Percentiles rank a stretch among this genome's conserved stretches.
Conservation (phyloP, 2,888 invertebrate species). For the Artemia sinica region DNA sequence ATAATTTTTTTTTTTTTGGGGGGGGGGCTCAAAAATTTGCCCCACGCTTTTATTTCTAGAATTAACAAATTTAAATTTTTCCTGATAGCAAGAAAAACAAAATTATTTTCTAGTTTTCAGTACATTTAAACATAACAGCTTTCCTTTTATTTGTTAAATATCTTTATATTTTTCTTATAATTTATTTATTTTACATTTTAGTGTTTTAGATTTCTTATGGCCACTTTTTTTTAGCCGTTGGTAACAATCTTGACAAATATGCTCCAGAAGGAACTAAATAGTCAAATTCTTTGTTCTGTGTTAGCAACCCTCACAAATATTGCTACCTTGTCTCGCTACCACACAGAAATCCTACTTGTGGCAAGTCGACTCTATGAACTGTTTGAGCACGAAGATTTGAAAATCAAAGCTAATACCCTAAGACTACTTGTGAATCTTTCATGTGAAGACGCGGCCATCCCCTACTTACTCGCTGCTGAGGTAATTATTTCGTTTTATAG, state of each 20-base stretch:
- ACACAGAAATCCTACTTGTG: conserved; percentile 35
- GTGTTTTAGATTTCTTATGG: no score
- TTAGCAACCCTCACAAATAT: conserved; percentile 40
- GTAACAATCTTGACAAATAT: background rate
- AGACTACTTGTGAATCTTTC: conserved; percentile 42
- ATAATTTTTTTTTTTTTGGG: no score
- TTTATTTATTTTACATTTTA: no score
- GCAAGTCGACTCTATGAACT: conserved; percentile 35
- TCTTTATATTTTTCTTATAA: no score
- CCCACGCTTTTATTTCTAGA: no score
- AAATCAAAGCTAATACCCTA: conserved; percentile 34
- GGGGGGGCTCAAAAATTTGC: no score
- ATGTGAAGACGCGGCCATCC: conserved; percentile 41
- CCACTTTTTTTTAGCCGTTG: no score
- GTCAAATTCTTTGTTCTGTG: conserved; percentile 35
- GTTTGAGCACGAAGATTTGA: conserved; percentile 29
- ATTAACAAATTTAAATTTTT: no score
- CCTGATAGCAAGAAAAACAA: no score
- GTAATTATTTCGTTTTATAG: conserved; percentile 29
- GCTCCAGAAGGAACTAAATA: conserved; percentile 29
- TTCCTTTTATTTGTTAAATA: no score
- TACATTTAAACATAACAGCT: no score
- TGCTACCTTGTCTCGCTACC: conserved; percentile 35
- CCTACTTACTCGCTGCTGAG: conserved; percentile 40
- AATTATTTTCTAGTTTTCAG: no score